Evolutionary conservation across 2,113 vertebrate species (phyloP).

Genomic region (Mormyrus iriodes): DNA sequence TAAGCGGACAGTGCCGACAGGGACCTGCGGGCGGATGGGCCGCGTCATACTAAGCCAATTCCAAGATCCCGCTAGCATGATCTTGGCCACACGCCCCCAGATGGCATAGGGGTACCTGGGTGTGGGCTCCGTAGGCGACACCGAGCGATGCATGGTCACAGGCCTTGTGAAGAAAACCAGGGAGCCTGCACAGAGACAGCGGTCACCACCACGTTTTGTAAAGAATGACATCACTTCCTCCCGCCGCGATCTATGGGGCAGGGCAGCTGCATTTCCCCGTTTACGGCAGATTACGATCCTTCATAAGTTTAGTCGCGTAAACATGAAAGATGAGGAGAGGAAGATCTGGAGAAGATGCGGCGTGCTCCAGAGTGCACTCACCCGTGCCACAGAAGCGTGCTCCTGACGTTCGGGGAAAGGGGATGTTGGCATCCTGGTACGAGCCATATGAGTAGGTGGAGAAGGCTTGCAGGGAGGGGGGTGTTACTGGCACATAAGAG

Average conservation of each 20-base stretch:
- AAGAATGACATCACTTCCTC: not conserved
- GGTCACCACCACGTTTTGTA: not conserved
- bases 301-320: too few species aligned
- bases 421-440: constrained; percentile 98
- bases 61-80: constrained; percentile 38
- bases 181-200: constrained; percentile 62
- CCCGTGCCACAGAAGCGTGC: constrained; percentile 94
- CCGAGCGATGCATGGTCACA: constrained; percentile 86
- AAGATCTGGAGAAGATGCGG: too few species aligned
- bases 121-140: constrained; percentile 84
- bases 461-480: constrained; percentile 78
- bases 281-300: too few species aligned
- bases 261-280: too few species aligned
- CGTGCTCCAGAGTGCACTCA: constrained; percentile 35
- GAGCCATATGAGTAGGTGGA: constrained; percentile 92
- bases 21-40: constrained; percentile 62
- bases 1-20: constrained; percentile 91
- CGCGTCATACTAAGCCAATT: not conserved
- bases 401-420: constrained; percentile 93
- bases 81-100: not conserved
- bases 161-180: constrained; percentile 94
- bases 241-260: not conserved
- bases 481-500: constrained; percentile 76
- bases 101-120: constrained; percentile 68
- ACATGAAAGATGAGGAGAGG: too few species aligned